Evolutionary conservation across 2,113 vertebrate species (phyloP).

Genomic region (Albula goreensis): DNA sequence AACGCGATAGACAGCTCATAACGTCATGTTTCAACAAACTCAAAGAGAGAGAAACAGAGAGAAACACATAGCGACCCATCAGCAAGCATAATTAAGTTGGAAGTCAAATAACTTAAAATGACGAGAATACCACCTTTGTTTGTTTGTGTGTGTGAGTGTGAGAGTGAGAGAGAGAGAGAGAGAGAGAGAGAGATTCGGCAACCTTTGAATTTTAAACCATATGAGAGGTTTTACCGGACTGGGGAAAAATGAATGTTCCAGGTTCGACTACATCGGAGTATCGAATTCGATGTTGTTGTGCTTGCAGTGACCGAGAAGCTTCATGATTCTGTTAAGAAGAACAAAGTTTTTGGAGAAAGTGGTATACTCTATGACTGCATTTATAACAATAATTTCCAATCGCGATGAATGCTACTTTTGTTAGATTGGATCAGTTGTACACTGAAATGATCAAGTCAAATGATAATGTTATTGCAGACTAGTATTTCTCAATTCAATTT

Average conservation of each 20-base stretch:
- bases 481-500: too few relatives aligned
- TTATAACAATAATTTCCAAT: too few relatives aligned
- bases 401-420: too few relatives aligned
- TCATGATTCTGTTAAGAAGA: constrained; percentile 75
- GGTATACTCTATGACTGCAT: not conserved
- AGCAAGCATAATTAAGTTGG: not conserved
- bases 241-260: constrained; percentile 83
- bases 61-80: not conserved
- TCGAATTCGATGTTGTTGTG: constrained; percentile 79
- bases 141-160: too few relatives aligned
- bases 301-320: constrained; percentile 62
- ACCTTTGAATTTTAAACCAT: not conserved
- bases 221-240: constrained; percentile 74
- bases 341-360: not conserved
- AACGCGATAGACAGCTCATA: not conserved
- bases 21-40: not conserved
- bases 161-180: too few relatives aligned
- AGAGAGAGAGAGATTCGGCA: too few relatives aligned
- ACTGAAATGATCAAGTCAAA: too few relatives aligned
- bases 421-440: too few relatives aligned
- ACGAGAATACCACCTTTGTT: not conserved
- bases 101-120: not conserved
- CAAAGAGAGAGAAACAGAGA: not conserved
- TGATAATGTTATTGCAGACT: too few relatives aligned
- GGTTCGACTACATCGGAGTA: constrained; percentile 79